Percentiles rank a stretch among this genome's conserved stretches.
phyloP scores from a whole-genome alignment of 2,888 invertebrate species.

The Norana najaformis region DNA sequence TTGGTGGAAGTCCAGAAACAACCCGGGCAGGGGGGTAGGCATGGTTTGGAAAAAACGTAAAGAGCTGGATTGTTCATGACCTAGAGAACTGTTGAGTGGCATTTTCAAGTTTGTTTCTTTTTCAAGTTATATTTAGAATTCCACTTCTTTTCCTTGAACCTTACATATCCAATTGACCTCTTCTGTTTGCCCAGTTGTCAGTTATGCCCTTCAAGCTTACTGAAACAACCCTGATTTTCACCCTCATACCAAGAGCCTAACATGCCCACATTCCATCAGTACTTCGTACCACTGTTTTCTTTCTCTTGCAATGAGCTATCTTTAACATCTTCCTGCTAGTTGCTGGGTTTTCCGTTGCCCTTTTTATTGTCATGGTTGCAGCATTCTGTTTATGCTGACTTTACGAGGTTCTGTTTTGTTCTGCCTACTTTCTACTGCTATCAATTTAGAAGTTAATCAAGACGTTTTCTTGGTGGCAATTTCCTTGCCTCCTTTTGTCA shows the following conservation, averaged over 20 bases:
- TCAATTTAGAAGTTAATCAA: neutral
- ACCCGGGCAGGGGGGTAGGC: neutral
- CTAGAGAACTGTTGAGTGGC: neutral
- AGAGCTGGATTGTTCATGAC: neutral
- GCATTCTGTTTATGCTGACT: neutral
- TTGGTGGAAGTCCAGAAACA: neutral
- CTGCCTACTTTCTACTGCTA: neutral
- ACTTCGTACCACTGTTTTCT: neutral
- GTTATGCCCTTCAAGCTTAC: too few relatives aligned
- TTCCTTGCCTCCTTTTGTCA: neutral
- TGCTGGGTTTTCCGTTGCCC: neutral
- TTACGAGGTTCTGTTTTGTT: neutral
- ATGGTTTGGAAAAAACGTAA: neutral
- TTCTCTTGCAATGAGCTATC: neutral
- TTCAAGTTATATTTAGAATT: neutral
- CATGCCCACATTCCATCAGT: neutral
- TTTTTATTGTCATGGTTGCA: neutral
- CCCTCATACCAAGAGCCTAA: neutral
- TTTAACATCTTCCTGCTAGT: neutral
- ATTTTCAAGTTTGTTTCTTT: neutral
- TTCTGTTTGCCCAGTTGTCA: too few relatives aligned
- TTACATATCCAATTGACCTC: neutral
- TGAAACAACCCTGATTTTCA: neutral
- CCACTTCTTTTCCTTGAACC: neutral
- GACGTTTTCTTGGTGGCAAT: neutral